Evolutionary conservation across 2,888 invertebrate genomes (phyloP), one percentile per base, ranked within the genome.

Genomic region (Sinohyriopsis cumingii): DNA sequence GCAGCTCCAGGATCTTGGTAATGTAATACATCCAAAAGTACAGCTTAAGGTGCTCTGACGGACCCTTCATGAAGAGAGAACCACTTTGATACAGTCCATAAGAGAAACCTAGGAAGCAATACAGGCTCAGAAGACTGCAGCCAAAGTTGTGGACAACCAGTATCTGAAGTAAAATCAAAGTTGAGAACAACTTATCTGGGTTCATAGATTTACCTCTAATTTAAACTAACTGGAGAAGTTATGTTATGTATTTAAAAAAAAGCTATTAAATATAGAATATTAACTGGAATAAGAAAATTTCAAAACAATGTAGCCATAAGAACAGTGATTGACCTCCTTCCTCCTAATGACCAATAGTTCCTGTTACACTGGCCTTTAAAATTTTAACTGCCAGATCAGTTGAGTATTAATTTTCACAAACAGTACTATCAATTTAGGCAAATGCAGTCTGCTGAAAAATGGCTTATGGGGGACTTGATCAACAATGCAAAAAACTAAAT

Each of bases 81-180:
- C 84, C 82, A 64, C 81, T 76, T 22, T 75, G 63, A 55, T 68
- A 73, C 19, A 89, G 61, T 7, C 82, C 82, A 55, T 77, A 72
- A 12, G 70, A 57, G 68, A 88, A 87, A 18, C 85, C 86, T 19
- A 74, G 56, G 22, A 85, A 69, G 19, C 85, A 83, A 65, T 78
- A 79, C 20, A 83, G 62, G 73, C 86, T 88, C 45, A 85, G 64
- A 24, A 77, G 59, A 70, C 86, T 82, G 72, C 88, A 88, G 6
- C 72, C 68, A 67, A 87, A 82, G 78, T 89, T 89, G 82, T 89
- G 86, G 7, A 87, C 68, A 19, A 87, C 77, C 69, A 89, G 75
- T n/a, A 87, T 54, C 89, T 89, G 82, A 33, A 82, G 84, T 25
- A 59, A 55, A 74, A 59, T 75, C 22, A 53, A 66, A 45, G 53